These are phyloP conservation scores for Nebria ingens DNA, from an alignment of 1,140 invertebrate genomes.

Conservation along the genomic window DNA sequence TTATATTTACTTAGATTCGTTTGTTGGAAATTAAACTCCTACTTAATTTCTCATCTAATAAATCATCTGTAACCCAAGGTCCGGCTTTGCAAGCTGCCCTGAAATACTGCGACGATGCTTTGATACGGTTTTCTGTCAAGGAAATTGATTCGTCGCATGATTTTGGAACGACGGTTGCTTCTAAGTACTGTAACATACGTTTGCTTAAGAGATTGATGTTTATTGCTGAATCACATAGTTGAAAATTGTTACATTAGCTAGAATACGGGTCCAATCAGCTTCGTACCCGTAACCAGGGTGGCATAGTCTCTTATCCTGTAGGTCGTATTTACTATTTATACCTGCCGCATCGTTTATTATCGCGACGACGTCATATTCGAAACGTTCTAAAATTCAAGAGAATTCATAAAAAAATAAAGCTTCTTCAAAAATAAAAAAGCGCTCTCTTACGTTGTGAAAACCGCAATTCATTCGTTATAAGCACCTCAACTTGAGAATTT, in stretches of 20 bases:
- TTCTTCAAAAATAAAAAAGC: no score
- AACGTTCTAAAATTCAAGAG: slow-evolving; percentile 37
- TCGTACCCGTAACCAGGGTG: slow-evolving; percentile 59
- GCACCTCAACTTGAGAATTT: slow-evolving; percentile 50
- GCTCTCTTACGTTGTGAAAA: slow-evolving; percentile 35
- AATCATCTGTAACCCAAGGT: slow-evolving; percentile 59
- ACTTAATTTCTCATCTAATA: slow-evolving; percentile 58
- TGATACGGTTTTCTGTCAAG: slow-evolving; percentile 59
- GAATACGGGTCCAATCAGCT: slow-evolving; percentile 53
- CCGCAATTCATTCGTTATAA: slow-evolving; percentile 59
- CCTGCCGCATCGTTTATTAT: slow-evolving; percentile 49
- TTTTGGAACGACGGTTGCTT: slow-evolving; percentile 53
- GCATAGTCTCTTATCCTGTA: slow-evolving; percentile 57
- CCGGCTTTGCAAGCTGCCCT: slow-evolving; percentile 67
- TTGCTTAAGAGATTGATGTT: not conserved
- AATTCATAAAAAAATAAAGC: not conserved
- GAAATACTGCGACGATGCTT: slow-evolving; percentile 57
- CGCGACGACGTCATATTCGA: slow-evolving; percentile 57
- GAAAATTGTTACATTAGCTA: slow-evolving; percentile 50
- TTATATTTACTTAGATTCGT: not conserved
- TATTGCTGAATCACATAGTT: no score
- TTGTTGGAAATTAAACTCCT: slow-evolving; percentile 27
- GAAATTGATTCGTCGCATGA: slow-evolving; percentile 53
- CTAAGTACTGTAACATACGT: slow-evolving; percentile 54
- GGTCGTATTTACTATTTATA: slow-evolving; percentile 45